Base-by-base conservation (phyloP, 92 coral and sea anemone genomes). In the Pocillopora meandrina region DNA sequence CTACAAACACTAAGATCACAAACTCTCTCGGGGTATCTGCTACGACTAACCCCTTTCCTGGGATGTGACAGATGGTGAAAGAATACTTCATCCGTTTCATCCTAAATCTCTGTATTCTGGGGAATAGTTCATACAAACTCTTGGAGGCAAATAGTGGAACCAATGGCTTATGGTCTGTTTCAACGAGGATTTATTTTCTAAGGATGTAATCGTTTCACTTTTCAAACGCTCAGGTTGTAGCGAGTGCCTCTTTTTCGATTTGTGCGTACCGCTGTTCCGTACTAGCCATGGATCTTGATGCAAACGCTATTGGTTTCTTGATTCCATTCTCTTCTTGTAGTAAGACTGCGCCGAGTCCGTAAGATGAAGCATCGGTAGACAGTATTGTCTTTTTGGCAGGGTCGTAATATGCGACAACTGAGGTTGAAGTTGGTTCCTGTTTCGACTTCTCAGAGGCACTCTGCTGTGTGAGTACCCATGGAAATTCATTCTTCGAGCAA, bases 91-190 rank as follows among this genome's bases (percentile, higher is more conserved):
- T 89, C 55, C 87, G 60, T 55, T 80, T 80, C 91, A 87, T 84
- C 68, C 61, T 63, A 77, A 90, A 79, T 58, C 86, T 81, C 35
- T 91, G 91, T 4, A 90, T 87, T 34, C 91, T 88, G 0, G 89
- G 89, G 35, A 89, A 78, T 47, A 83, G 62, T 34, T 91, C 85
- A 85, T 88, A 78, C 72, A 91, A 74, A 56, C 21, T 71, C 47
- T 82, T 91, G 19, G 86, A 84, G 19, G 90, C 83, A 52, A 91
- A 79, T 33, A 88, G 86, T 15, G 88, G 88, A 2, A 88, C 85
- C 11, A 88, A 68, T 23, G 88, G 94, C 72, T 85, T 87, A n/a
- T 86, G 93, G 76, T 90, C 93, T 15, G 91, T 90, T 60, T 90
- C 91, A 23, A 84, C 83, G 10, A 58, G 31, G 62, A 87, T 58